These are phyloP conservation scores for Aspidoscelis tigris DNA, from an alignment of 2,113 vertebrate genomes.

Conservation along the genomic window DNA sequence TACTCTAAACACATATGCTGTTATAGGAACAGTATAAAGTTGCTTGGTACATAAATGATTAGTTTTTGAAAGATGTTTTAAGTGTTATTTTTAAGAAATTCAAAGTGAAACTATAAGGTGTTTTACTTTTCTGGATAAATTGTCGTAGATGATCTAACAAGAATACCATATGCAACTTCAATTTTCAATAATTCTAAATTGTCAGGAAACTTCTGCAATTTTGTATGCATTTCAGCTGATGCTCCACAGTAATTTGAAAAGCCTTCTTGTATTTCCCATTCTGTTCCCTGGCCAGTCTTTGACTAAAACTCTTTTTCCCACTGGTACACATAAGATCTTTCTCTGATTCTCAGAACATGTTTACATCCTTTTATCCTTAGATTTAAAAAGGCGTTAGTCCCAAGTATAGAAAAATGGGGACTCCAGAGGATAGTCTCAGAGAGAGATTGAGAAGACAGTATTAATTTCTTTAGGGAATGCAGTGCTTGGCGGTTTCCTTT, in stretches of 20 bases:
- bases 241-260: not conserved
- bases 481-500: conserved; percentile 11
- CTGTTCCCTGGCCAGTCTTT: not conserved
- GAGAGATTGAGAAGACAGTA: not conserved
- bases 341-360: conserved; percentile 1
- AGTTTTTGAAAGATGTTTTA: not conserved
- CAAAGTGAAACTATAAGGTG: too few species aligned
- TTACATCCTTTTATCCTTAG: not conserved
- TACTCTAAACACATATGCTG: not conserved
- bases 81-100: not conserved
- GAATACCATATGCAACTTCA: not conserved
- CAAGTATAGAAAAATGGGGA: not conserved
- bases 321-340: not conserved
- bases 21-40: not conserved
- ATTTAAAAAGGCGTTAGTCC: not conserved
- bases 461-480: not conserved
- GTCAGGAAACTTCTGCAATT: not conserved
- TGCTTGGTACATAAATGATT: not conserved
- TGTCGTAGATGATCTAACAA: not conserved
- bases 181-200: not conserved
- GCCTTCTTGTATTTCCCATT: not conserved
- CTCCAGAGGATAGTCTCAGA: not conserved
- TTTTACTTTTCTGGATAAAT: too few species aligned
- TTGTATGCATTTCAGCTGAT: not conserved
- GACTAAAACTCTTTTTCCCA: not conserved